Evolutionary conservation across 1,140 invertebrate species (phyloP).

Genomic region (Chironomus striatipennis): DNA sequence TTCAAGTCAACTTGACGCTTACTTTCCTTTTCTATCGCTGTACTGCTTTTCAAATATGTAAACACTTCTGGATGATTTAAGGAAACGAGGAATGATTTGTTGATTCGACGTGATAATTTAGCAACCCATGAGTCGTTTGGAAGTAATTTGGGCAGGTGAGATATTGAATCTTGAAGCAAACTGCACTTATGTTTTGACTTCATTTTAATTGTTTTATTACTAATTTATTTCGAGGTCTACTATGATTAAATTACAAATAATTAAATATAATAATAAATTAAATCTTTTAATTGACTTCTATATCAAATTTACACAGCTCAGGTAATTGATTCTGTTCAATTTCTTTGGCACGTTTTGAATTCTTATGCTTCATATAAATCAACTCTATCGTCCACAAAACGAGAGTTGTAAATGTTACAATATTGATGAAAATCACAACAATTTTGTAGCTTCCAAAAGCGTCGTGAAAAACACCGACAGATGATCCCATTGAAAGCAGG

Average conservation of each 20-base stretch:
- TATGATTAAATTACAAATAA: background rate
- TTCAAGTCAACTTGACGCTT: constrained; percentile 33
- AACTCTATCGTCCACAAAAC: background rate
- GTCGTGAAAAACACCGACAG: constrained; percentile 45
- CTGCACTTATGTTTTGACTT: constrained; percentile 32
- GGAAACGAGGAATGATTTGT: constrained; percentile 28
- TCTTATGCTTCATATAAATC: background rate
- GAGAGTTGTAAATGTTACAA: background rate
- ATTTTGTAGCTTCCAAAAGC: background rate
- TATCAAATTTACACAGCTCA: constrained; percentile 16
- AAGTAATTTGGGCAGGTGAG: constrained; percentile 24
- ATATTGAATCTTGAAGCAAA: constrained; percentile 26
- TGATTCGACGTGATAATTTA: constrained; percentile 27
- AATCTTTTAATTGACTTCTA: background rate
- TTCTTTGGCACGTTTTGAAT: background rate
- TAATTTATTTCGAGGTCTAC: background rate
- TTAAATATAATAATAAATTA: too few relatives aligned
- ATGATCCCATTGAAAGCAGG: constrained; percentile 49
- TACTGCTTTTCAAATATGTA: constrained; percentile 35
- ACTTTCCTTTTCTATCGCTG: constrained; percentile 36
- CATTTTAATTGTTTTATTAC: background rate
- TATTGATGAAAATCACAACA: background rate
- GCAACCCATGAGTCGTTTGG: background rate
- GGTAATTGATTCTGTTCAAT: background rate
- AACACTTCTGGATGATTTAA: constrained; percentile 31